Evolutionary conservation across 2,797 vertebrate species (phyloP), one percentile per base, ranked within the genome.

Genomic region (Natrix natrix): DNA sequence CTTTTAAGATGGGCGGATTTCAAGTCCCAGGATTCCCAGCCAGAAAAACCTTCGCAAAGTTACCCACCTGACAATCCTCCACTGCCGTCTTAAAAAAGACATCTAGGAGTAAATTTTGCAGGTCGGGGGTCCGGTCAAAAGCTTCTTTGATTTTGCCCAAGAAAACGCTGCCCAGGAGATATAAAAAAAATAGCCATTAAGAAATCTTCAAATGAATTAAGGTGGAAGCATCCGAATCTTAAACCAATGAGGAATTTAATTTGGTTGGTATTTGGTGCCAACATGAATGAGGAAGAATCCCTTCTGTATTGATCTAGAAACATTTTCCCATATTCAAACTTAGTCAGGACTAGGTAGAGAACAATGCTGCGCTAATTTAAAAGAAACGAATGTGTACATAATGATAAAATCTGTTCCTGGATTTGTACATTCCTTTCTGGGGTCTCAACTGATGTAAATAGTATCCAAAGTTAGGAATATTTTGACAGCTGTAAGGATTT

Each of bases 101-200:
- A 93, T 99, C 98, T 90, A 99, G 96, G 90, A 99, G 97, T 74
- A 99, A 97, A 96, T 98, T 99, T 97, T 99, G 98, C 91, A 99
- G 98, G 2, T 98, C 97, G 0, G 98, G 93, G 91, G 99, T 98
- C 55, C 98, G 96, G 96, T 99, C 99, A 93, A 99, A 99, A 0
- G 99, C 99, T 88, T 99, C 99, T 96, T 99, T 99, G 97, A 99
- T 99, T 97, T 99, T 98, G 48, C 99, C 99, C 94, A 99, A 97
- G 97, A 99, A 99, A 24, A 98, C 99, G 88, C 99, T 99, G 97
- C 55, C 28, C 14, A 94, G 61, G 87, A 94, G 86, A 92, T 10
- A 95, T 0, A 1, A 48, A 91, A 91, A 95, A 93, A 6, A 60
- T 61, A 43, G 17, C 89, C 5, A 87, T 94, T 74, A 94, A 89